Evolutionary conservation across 2,888 invertebrate genomes (phyloP), one percentile per base, ranked within the genome.

Genomic region (Amblyjoppa proteus): DNA sequence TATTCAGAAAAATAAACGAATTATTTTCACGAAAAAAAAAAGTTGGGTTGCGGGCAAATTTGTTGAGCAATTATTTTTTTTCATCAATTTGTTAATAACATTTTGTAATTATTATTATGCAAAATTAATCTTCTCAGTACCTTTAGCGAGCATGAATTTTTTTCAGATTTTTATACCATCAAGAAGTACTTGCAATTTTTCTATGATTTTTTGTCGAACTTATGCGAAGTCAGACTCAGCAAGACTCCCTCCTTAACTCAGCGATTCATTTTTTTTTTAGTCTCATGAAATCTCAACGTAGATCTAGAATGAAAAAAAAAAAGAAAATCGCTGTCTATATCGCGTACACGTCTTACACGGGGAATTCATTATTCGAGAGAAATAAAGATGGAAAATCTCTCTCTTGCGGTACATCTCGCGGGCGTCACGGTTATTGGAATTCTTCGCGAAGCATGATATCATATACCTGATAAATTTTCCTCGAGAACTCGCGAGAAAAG

Each of bases 351-450:
- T 20, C 20, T 20, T 20, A 20, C 4, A n/a, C 53, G 53, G 20
- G 20, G 6, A 53, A 20, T 20, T 20, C 53, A 31, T 61, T 6
- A 16, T 31, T 16, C 0, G 0, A 2, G 5, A 61, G 16, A 31
- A 31, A 16, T 5, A 6, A 6, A 61, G 11, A 31, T 34, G 34
- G 34, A 38, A 6, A 34, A 20, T 20, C 20, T 34, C 7, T 41
- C 13, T 41, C 66, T 25, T 31, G 41, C 45, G 20, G 41, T 20
- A 41, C 4, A 41, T 68, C 41, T 41, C 61, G 61, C 61, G 16
- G 5, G 66, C 7, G 66, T 68, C 20, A 16, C 66, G 20, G 20
- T 68, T 41, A 41, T 41, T 68, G 66, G 20, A 68, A 68, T 68
- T 68, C 66, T 41, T 68, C 25, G 41, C 41, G 41, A 41, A 41